Conservation (phyloP, 2,797 vertebrate genomes). For the Tapirus indicus region DNA sequence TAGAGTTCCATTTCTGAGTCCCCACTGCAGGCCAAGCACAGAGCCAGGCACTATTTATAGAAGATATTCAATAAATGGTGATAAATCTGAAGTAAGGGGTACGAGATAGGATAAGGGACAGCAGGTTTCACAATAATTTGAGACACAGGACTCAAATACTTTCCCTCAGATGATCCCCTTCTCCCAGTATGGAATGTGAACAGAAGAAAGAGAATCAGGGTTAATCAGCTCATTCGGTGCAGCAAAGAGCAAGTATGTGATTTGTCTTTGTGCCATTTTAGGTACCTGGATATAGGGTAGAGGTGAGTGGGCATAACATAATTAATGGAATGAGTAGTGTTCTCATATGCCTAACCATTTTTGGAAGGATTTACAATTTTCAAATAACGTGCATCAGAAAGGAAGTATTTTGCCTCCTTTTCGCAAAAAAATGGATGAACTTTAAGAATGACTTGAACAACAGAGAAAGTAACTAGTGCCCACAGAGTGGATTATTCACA, state of each 20-base stretch:
- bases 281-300: background rate
- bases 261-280: constrained; percentile 10
- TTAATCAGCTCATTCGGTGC: background rate
- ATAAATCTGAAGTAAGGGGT: background rate
- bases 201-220: background rate
- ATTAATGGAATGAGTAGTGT: background rate
- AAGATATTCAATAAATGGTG: background rate
- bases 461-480: background rate
- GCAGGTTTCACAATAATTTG: background rate
- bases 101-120: background rate
- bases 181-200: background rate
- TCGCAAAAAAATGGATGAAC: background rate
- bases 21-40: background rate
- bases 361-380: constrained; percentile 16
- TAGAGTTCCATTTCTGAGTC: background rate
- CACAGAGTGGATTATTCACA: background rate
- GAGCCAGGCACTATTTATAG: background rate
- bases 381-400: constrained; percentile 3
- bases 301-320: background rate
- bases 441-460: constrained; percentile 44
- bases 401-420: background rate
- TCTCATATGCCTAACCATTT: background rate
- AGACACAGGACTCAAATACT: background rate
- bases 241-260: background rate
- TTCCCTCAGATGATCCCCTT: background rate